Base-by-base conservation (phyloP, 1,140 invertebrate species). In the Sinonovacula constricta region DNA sequence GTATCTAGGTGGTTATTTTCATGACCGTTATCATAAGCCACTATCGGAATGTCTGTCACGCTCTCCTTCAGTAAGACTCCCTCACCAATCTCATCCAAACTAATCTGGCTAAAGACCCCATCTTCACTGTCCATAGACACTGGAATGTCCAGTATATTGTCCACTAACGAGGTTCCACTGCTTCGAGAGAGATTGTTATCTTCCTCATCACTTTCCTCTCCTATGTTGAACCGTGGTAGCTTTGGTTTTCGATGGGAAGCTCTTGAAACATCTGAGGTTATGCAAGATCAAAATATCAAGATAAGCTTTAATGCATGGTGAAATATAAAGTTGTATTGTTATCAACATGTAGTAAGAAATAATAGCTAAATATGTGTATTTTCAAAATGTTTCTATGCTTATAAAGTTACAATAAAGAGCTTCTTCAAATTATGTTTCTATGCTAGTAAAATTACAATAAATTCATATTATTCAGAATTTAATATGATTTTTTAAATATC, bases 161-260 rank as follows among this genome's bases (percentile, higher is more conserved):
- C 39, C 39, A 7, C 39, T 45, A 10, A 7, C 7, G 7, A 10
- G 39, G 18, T 18, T 18, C 7, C 39, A 7, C 18, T 45, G 7
- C 18, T 18, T 18, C 18, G 39, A 18, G 39, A 45, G 7, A 10
- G 39, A 18, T 18, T 45, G 39, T 76, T 76, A 34, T 76, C 72
- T n/a, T 76, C 72, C 15, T 76, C 72, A 45, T 76, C 72, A 59
- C 72, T 76, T 3, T 62, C 72, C 24, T 56, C 72, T 45, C 72
- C 72, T 7, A 76, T 76, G 51, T 76, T 76, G n/a, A 57, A 76
- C 31, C 72, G 10, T n/a, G 72, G 72, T 15, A 66, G 72, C 39
- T 76, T 76, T 14, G 72, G 72, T n/a, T 76, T 76, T 31, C 72
- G 63, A 60, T 76, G 72, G 0, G 72, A 76, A 2, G 72, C 72